phyloP scores from a whole-genome alignment of 35 echinoderm and acorn worm genomes.

The Hemicentrotus pulcherrimus region DNA sequence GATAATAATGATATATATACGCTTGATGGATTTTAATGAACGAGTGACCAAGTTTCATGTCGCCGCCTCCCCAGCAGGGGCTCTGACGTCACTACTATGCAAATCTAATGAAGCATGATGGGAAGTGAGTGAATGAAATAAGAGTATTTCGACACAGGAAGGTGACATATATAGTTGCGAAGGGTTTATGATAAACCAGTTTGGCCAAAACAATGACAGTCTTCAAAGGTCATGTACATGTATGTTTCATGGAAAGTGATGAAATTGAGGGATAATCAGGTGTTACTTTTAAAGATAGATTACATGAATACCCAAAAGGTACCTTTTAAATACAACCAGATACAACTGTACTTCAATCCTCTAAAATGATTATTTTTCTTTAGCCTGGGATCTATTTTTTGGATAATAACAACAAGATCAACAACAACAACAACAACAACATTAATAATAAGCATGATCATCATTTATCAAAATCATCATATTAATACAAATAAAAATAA shows the following conservation, averaged over 20 bases:
- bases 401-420: no score
- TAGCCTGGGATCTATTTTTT: no score
- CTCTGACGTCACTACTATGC: conserved; percentile 33
- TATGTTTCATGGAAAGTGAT: neutral
- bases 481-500: no score
- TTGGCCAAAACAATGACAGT: neutral
- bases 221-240: neutral
- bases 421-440: no score
- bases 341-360: no score
- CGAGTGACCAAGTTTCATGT: neutral
- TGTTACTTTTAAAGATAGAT: neutral
- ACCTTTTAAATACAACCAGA: no score
- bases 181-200: neutral
- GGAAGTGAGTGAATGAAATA: neutral
- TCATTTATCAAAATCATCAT: no score
- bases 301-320: no score
- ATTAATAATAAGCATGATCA: no score
- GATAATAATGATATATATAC: neutral
- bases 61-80: neutral
- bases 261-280: neutral
- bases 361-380: no score
- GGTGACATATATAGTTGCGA: conserved; percentile 10
- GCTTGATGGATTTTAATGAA: neutral
- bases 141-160: neutral
- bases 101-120: conserved; percentile 33